Percentiles rank a stretch among this genome's conserved stretches.
phyloP scores from a whole-genome alignment of 1,140 invertebrate species.

The Cydia amplana region DNA sequence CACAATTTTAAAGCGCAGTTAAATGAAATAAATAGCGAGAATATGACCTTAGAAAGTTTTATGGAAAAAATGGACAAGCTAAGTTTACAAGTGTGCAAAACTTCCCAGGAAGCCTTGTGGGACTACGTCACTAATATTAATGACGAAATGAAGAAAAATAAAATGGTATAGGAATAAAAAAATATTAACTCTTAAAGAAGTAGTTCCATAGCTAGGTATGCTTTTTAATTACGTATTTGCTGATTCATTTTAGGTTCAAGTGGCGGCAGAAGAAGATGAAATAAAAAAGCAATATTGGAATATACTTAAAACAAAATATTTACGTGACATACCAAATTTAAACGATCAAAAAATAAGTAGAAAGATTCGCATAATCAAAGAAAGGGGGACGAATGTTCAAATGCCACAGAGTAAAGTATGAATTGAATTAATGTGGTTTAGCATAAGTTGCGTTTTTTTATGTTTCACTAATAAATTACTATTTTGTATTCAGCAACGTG shows the following conservation, averaged over 20 bases:
- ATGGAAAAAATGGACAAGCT: slow-evolving; percentile 72
- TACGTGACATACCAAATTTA: slow-evolving; percentile 43
- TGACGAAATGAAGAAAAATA: slow-evolving; percentile 66
- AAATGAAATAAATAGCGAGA: slow-evolving; percentile 61
- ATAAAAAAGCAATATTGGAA: slow-evolving; percentile 72
- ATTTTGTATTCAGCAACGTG: slow-evolving; percentile 57
- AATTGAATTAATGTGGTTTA: background rate
- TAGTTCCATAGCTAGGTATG: background rate
- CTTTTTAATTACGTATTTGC: background rate
- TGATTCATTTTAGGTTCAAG: slow-evolving; percentile 51
- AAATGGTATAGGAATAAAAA: slow-evolving; percentile 58
- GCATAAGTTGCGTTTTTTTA: background rate
- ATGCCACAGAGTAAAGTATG: slow-evolving; percentile 72
- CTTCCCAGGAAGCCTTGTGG: slow-evolving; percentile 69
- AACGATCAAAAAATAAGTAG: slow-evolving; percentile 58
- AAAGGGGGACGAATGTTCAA: slow-evolving; percentile 68
- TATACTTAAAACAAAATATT: slow-evolving; percentile 69
- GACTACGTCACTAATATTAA: slow-evolving; percentile 68
- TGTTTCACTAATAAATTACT: background rate
- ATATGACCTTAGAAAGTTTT: slow-evolving; percentile 60
- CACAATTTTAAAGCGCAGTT: slow-evolving; percentile 62
- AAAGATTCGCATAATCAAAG: slow-evolving; percentile 67
- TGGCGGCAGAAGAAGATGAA: slow-evolving; percentile 72
- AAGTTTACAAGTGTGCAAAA: slow-evolving; percentile 71
- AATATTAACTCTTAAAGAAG: background rate